phyloP scores from a whole-genome alignment of 2,888 invertebrate species.

The Prosopocoilus inquinatus region DNA sequence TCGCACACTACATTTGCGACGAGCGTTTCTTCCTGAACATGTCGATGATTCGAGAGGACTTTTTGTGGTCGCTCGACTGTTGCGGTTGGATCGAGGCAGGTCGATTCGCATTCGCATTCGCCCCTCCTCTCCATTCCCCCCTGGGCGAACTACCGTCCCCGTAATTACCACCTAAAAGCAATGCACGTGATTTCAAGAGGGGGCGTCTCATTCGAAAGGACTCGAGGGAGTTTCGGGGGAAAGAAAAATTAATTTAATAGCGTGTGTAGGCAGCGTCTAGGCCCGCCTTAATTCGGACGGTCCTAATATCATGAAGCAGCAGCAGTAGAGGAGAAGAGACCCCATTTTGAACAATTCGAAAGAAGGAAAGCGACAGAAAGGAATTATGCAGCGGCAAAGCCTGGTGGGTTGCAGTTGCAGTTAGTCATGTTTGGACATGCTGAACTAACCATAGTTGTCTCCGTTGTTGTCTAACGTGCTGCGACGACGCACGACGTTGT shows the following conservation, averaged over 20 bases:
- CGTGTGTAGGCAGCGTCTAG: too few species aligned
- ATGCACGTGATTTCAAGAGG: too few species aligned
- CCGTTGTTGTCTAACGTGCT: conserved; percentile 43
- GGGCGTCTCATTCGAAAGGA: too few species aligned
- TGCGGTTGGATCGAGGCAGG: conserved; percentile 32
- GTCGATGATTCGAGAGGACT: conserved; percentile 60
- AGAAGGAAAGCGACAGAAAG: conserved; percentile 1
- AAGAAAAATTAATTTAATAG: too few species aligned
- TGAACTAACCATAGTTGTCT: conserved; percentile 47
- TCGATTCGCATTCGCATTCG: conserved; percentile 34
- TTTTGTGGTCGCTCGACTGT: conserved; percentile 57
- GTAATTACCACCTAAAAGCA: conserved; percentile 18
- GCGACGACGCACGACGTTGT: conserved; percentile 37
- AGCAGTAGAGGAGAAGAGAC: not conserved
- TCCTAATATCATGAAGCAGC: conserved; percentile 6
- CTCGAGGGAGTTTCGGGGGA: too few species aligned
- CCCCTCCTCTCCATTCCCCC: conserved; percentile 28
- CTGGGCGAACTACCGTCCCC: conserved; percentile 28
- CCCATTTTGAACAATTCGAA: not conserved
- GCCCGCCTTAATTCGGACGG: conserved; percentile 1
- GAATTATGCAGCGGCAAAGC: conserved; percentile 2
- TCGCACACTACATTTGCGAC: conserved; percentile 26
- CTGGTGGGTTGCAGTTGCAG: not conserved
- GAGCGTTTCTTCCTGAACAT: conserved; percentile 55
- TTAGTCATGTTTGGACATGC: conserved; percentile 15